A percentile compares a stretch with the other conserved stretches of the same genome.
These are phyloP conservation scores for Mesorhabditis spiculigera DNA, from an alignment of 2,888 invertebrate genomes.

Conservation along the genomic window DNA sequence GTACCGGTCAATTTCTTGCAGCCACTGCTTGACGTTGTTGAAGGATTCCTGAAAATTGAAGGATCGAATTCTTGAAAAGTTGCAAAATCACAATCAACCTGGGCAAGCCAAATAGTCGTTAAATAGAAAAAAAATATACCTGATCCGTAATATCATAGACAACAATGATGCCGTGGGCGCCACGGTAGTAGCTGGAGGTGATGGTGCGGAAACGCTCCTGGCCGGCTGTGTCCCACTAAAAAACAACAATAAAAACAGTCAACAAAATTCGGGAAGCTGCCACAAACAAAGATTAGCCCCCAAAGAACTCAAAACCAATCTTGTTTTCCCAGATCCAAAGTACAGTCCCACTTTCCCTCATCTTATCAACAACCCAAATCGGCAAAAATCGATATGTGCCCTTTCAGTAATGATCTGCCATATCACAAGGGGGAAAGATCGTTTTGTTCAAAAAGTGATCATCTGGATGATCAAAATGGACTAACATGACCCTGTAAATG, in stretches of 20 bases:
- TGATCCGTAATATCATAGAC: slow-evolving; percentile 99
- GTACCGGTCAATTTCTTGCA: slow-evolving; percentile 99
- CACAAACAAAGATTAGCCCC: too few relatives aligned
- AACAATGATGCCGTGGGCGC: slow-evolving; percentile 99
- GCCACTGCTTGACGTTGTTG: slow-evolving; percentile 99
- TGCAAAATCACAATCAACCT: background rate
- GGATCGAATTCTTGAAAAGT: background rate
- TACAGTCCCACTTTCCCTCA: too few relatives aligned
- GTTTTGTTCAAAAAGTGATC: too few relatives aligned
- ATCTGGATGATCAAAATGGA: too few relatives aligned
- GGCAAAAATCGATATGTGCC: too few relatives aligned
- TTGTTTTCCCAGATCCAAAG: too few relatives aligned
- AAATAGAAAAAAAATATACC: slow-evolving; percentile 58
- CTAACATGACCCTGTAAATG: too few relatives aligned
- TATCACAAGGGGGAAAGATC: too few relatives aligned
- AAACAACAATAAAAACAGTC: slow-evolving; percentile 6
- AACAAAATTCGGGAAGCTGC: too few relatives aligned
- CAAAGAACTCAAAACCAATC: too few relatives aligned
- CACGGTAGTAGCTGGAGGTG: slow-evolving; percentile 97
- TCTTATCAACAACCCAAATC: too few relatives aligned
- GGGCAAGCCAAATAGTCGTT: background rate
- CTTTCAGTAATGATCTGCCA: too few relatives aligned
- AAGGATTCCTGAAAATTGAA: slow-evolving; percentile 76
- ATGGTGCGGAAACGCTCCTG: slow-evolving; percentile 98
- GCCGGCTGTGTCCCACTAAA: slow-evolving; percentile 72